Evolutionary conservation across 2,888 invertebrate genomes (phyloP), one percentile per base, ranked within the genome.

Genomic region (Acronicta leporina): DNA sequence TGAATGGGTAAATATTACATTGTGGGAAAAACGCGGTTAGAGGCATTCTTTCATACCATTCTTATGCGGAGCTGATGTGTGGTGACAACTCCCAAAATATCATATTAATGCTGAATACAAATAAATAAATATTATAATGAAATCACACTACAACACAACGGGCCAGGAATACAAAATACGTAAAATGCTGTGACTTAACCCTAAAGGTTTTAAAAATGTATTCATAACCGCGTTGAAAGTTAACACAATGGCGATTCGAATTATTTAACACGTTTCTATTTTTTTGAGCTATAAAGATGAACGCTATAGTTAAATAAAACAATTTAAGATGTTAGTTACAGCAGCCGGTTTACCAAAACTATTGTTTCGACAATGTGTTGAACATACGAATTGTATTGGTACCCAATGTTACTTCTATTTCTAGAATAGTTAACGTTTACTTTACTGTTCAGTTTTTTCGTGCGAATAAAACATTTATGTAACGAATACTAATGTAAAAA

Each of bases 291-390:
- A 79, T 84, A 85, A 85, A 86, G 75, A 77, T 65, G 77, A 73
- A 80, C 79, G 75, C 81, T 81, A 84, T 84, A 81, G 82, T 83
- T 77, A 84, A 85, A 83, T 86, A 85, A 88, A 87, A 88, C 85
- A 87, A 88, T 88, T 82, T 73, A 77, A 84, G 82, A 84, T 81
- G 87, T 92, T 91, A 91, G 87, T 91, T 90, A 90, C 83, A 84
- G 79, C 75, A 73, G 77, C 74, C 67, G 69, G 79, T 80, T 76
- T 82, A 81, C 79, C 74, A 68, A 82, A 86, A 86, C 87, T 79
- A 91, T 91, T 92, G 89, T 91, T 92, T 85, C 89, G 79, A 84
- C 87, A 88, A 82, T 84, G 80, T 85, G 86, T 85, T 88, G 86
- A 82, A 86, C 88, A 87, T 85, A 89, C 87, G 80, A 87, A 88